These are phyloP conservation scores for Stomatorhinus ivindoensis DNA, from an alignment of 2,113 vertebrate genomes.

Conservation along the genomic window DNA sequence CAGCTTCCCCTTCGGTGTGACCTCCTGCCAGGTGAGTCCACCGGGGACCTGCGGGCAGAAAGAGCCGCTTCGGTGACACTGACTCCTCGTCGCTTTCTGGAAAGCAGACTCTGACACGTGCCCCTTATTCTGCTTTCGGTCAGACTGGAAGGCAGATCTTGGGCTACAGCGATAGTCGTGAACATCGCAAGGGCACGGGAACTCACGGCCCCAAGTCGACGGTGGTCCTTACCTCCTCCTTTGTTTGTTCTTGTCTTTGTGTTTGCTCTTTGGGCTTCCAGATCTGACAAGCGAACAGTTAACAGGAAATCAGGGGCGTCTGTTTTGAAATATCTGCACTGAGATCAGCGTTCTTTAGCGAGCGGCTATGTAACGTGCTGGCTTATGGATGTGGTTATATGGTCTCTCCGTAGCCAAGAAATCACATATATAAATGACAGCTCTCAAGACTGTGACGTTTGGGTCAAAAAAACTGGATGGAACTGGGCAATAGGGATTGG, in stretches of 20 bases:
- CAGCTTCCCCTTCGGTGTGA: slow-evolving; percentile 78
- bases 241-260: slow-evolving; percentile 93
- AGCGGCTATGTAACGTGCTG: background rate
- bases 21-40: slow-evolving; percentile 71
- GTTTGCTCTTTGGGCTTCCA: slow-evolving; percentile 84
- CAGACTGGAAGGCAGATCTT: background rate
- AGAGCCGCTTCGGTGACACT: background rate
- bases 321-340: background rate
- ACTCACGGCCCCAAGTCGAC: background rate
- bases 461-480: background rate
- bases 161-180: background rate
- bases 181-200: background rate
- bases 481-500: background rate
- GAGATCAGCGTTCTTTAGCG: background rate
- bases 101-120: background rate
- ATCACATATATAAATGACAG: background rate
- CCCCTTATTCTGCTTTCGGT: too few species aligned
- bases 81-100: background rate
- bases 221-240: slow-evolving; percentile 75
- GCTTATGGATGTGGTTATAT: background rate
- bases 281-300: slow-evolving; percentile 65
- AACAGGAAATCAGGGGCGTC: slow-evolving; percentile 15
- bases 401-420: background rate
- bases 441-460: background rate
- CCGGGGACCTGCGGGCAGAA: slow-evolving; percentile 66